phyloP scores from a whole-genome alignment of 2,797 vertebrate species.

The Epinephelus coioides region DNA sequence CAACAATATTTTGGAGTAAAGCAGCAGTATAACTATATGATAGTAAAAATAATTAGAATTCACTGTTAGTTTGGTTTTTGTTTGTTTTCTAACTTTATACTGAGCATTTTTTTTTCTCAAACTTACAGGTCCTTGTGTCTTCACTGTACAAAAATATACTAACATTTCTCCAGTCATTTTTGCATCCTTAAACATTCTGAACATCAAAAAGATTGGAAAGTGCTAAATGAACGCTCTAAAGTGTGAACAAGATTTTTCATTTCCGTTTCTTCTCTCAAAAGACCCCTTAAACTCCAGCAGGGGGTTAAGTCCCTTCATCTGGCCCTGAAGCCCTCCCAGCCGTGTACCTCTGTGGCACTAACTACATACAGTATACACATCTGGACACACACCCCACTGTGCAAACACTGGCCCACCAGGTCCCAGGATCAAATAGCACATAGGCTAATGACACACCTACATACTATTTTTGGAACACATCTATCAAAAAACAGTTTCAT shows the following conservation, averaged over 20 bases:
- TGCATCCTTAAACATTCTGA: conserved; percentile 88
- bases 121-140: conserved; percentile 82
- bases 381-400: conserved; percentile 62
- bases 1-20: conserved; percentile 84
- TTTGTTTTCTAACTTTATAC: conserved; percentile 76
- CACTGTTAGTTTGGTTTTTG: conserved; percentile 82
- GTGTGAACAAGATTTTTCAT: conserved; percentile 62
- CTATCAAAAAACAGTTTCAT: conserved; percentile 78
- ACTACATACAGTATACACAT: conserved; percentile 69
- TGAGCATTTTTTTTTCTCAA: conserved; percentile 63
- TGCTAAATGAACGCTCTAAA: conserved; percentile 84
- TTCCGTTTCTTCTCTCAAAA: conserved; percentile 46
- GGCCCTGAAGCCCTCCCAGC: conserved; percentile 67
- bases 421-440: conserved; percentile 77
- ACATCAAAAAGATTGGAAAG: conserved; percentile 87
- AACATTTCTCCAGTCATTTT: conserved; percentile 87
- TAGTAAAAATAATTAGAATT: conserved; percentile 87
- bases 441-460: conserved; percentile 68
- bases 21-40: conserved; percentile 87
- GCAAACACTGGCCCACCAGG: conserved; percentile 83
- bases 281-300: conserved; percentile 62
- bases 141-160: conserved; percentile 90
- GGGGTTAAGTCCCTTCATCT: conserved; percentile 65
- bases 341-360: conserved; percentile 67
- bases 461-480: conserved; percentile 77